Evolutionary conservation across 2,888 invertebrate genomes (phyloP), one percentile per base, ranked within the genome.

Genomic region (Lycaena phlaeas): DNA sequence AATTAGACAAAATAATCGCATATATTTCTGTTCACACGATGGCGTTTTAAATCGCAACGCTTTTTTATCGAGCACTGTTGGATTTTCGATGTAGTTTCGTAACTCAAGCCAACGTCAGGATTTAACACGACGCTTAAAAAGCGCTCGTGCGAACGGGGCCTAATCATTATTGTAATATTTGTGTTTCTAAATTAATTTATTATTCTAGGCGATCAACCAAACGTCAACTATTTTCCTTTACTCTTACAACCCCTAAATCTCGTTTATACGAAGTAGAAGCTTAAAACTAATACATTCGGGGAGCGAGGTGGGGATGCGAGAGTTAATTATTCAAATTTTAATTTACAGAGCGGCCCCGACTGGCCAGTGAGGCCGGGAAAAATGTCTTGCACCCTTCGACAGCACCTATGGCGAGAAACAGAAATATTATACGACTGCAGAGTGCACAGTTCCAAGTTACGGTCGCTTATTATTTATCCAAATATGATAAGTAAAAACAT

Each of bases 281-380:
- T 79, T 77, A 78, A 78, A 78, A 81, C 78, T 79, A 79, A 79
- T 79, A 79, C 79, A 75, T 76, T 73, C 70, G 74, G 76, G 76
- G 53, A 52, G 48, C 45, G 53, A 43, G 52, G 50, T 38, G 52
- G 58, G 50, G 54, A 59, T 61, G 61, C 64, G 60, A 58, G 61
- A 71, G 79, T 82, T 82, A 82, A 82, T 82, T 81, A 82, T 82
- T 82, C 82, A 82, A 75, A 74, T 82, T 82, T 82, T 82, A 82
- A 82, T 82, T 82, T 82, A 81, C 78, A 72, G 63, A 73, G 76
- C 68, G 64, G 69, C 72, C 66, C 68, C 59, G 59, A 57, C 58
- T 64, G 70, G 66, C 61, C 70, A 63, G 69, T 57, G 56, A 55
- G 27, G 58, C 55, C 53, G 54, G 73, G 75, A 76, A 78, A 77